phyloP scores from a whole-genome alignment of 2,113 vertebrate genomes.

The Pundamilia nyererei region DNA sequence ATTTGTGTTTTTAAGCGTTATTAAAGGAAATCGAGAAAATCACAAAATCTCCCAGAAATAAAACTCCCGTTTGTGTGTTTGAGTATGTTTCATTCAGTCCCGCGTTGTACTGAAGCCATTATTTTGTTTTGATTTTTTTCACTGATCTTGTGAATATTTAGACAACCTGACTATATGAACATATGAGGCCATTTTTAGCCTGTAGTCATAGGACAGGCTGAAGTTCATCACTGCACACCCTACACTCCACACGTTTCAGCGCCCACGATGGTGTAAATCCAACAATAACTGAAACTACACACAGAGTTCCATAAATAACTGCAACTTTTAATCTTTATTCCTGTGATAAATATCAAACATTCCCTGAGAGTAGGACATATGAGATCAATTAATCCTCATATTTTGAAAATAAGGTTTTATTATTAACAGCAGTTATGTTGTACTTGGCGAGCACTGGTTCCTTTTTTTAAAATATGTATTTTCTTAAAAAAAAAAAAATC shows the following conservation, averaged over 20 bases:
- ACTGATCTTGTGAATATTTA: not conserved
- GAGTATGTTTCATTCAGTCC: not conserved
- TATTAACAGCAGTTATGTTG: not conserved
- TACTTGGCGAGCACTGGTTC: not conserved
- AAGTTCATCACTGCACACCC: not conserved
- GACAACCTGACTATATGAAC: not conserved
- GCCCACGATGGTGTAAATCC: fast-evolving
- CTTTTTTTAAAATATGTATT: fast-evolving
- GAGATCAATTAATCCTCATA: not conserved
- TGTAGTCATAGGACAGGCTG: not conserved
- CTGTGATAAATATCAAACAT: not conserved
- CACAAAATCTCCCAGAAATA: not conserved
- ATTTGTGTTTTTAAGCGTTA: not conserved
- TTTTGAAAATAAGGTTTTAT: not conserved
- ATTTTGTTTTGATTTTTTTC: not conserved
- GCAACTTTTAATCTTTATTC: not conserved
- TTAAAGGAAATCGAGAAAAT: not conserved
- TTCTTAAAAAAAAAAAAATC: not conserved
- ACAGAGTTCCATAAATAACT: not conserved
- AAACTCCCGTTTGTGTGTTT: not conserved
- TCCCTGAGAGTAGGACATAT: not conserved
- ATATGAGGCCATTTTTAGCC: not conserved
- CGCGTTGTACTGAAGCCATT: not conserved
- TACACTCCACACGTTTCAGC: not conserved
- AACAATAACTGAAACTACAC: not conserved